Conservation (phyloP, 2,797 vertebrate genomes). For the Allobates femoralis region DNA sequence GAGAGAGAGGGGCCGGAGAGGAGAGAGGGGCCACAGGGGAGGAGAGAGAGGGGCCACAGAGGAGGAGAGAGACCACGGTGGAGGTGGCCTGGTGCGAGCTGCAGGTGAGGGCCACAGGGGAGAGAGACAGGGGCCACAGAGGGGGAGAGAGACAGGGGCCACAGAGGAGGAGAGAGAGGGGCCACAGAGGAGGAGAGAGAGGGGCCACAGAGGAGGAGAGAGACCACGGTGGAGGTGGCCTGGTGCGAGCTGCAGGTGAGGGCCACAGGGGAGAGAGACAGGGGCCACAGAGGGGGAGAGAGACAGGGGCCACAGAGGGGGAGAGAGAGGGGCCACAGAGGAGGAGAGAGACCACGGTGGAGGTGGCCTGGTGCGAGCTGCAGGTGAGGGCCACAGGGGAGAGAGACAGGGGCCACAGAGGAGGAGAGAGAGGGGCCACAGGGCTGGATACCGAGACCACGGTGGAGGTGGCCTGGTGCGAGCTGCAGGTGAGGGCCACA, state of each 20-base stretch:
- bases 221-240: neutral
- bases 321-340: neutral
- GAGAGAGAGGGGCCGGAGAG: neutral
- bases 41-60: neutral
- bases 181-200: neutral
- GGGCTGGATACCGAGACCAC: too few relatives aligned
- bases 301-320: neutral
- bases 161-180: neutral
- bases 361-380: too few relatives aligned
- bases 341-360: neutral
- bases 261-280: neutral
- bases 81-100: too few relatives aligned
- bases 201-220: neutral
- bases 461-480: too few relatives aligned
- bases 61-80: neutral
- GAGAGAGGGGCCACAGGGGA: neutral
- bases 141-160: neutral
- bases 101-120: neutral
- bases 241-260: accelerated
- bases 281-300: neutral
- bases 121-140: neutral
- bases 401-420: neutral
- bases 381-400: neutral
- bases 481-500: neutral
- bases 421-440: neutral